A percentile compares a stretch with the other conserved stretches of the same genome.
Evolutionary conservation across 2,888 invertebrate genomes (phyloP).

Genomic region (Drosophila yooni): DNA sequence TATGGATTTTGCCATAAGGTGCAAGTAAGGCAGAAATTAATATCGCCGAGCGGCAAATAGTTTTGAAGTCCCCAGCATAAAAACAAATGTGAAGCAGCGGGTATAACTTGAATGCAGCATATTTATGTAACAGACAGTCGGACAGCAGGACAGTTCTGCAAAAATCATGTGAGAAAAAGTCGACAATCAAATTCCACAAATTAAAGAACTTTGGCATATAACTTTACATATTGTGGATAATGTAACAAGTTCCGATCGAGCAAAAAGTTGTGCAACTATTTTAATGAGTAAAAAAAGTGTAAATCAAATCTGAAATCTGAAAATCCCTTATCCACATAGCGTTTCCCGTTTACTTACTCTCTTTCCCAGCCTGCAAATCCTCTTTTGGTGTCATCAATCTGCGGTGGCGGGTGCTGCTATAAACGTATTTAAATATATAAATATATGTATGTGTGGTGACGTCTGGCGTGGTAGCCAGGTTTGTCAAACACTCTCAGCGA

Average conservation of each 20-base stretch:
- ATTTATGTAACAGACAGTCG: neutral
- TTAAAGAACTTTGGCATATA: neutral
- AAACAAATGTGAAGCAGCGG: neutral
- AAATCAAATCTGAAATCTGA: neutral
- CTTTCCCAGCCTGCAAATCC: neutral
- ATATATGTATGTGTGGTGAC: slow-evolving; percentile 21
- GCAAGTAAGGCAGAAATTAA: slow-evolving; percentile 63
- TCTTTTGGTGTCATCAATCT: slow-evolving; percentile 67
- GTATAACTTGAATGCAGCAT: neutral
- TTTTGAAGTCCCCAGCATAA: slow-evolving; percentile 43
- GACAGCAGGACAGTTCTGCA: neutral
- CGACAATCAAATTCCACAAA: neutral
- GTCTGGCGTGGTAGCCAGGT: slow-evolving; percentile 42
- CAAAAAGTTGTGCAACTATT: neutral
- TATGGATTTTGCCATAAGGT: slow-evolving; percentile 83
- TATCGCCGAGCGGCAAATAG: slow-evolving; percentile 57
- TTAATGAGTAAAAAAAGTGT: neutral
- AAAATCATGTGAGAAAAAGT: neutral
- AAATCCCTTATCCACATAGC: neutral
- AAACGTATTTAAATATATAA: neutral
- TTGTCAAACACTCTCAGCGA: slow-evolving; percentile 68
- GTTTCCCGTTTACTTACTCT: neutral
- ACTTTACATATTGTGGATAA: neutral
- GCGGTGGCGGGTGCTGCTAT: slow-evolving; percentile 62
- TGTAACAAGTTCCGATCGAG: neutral